A percentile compares a stretch with the other conserved stretches of the same genome.
Evolutionary conservation across 35 echinoderm and acorn worm species (phyloP).

Genomic region (Ophiothrix spiculata): DNA sequence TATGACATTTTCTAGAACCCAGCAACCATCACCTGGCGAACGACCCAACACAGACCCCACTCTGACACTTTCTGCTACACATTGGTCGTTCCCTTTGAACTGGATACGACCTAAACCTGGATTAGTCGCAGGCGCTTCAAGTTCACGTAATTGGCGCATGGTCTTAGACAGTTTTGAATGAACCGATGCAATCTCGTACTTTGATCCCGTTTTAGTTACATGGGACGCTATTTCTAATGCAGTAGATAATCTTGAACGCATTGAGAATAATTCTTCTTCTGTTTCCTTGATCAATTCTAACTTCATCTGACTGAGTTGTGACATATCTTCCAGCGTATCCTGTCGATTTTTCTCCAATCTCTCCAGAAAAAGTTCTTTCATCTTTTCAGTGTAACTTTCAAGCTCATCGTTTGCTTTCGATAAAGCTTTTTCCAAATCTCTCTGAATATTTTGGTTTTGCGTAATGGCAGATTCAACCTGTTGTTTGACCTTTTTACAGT

Average conservation of each 20-base stretch:
- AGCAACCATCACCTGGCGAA: not conserved
- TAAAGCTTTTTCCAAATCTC: not conserved
- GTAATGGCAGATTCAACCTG: not conserved
- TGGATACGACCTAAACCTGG: not conserved
- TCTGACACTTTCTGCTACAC: not conserved
- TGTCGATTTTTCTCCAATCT: not conserved
- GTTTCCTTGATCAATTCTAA: not conserved
- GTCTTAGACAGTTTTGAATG: not conserved
- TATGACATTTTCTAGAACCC: not conserved
- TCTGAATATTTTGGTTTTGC: not conserved
- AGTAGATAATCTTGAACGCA: not conserved
- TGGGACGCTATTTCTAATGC: not conserved
- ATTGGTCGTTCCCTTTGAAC: not conserved
- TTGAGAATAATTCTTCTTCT: not conserved
- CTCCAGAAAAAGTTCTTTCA: not conserved
- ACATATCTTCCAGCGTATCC: not conserved
- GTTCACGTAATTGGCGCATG: not conserved
- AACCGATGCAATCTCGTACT: not conserved
- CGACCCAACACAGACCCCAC: not conserved
- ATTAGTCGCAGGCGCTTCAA: not conserved
- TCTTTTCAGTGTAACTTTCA: not conserved
- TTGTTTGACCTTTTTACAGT: not conserved
- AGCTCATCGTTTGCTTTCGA: not conserved
- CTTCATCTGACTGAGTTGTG: not conserved
- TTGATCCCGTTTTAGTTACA: not conserved